A percentile compares a stretch with the other conserved stretches of the same genome.
Evolutionary conservation across 2,888 invertebrate species (phyloP).

Genomic region (Leptarthrus brevirostris): DNA sequence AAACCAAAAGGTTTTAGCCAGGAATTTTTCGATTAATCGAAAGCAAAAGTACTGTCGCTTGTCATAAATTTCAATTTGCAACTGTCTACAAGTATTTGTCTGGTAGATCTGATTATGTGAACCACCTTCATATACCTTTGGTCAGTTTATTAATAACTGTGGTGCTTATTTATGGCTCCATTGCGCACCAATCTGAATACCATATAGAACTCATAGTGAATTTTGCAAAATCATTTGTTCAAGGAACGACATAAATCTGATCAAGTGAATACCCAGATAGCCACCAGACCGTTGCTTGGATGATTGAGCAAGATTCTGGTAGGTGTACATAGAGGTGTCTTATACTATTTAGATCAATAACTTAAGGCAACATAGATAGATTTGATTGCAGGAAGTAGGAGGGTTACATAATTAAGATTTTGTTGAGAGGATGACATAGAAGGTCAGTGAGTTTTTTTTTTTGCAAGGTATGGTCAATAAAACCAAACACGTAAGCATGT

Average conservation of each 20-base stretch:
- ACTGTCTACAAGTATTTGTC: conserved; percentile 2
- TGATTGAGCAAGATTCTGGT: conserved; percentile 7
- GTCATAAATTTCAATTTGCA: conserved; percentile 20
- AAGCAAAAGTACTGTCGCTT: conserved; percentile 12
- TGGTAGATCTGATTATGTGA: neutral
- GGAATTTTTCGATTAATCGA: neutral
- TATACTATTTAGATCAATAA: too few species aligned
- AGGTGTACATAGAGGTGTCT: neutral
- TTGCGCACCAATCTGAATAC: neutral
- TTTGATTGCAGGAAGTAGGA: too few species aligned
- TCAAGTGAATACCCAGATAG: conserved; percentile 5
- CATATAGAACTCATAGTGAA: neutral
- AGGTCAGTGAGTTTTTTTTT: too few species aligned
- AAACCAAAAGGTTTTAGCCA: neutral
- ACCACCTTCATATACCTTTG: neutral
- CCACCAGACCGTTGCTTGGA: conserved; percentile 2
- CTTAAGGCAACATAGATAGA: too few species aligned
- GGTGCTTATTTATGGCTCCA: conserved; percentile 1
- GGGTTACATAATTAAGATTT: too few species aligned
- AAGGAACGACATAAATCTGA: conserved; percentile 1
- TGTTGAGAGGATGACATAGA: too few species aligned
- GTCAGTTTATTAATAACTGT: neutral
- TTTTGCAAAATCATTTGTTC: conserved; percentile 1
- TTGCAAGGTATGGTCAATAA: too few species aligned
- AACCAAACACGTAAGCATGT: too few species aligned